These are phyloP conservation scores for Polylopha cassiicola DNA, from an alignment of 2,888 invertebrate species.

Conservation along the genomic window DNA sequence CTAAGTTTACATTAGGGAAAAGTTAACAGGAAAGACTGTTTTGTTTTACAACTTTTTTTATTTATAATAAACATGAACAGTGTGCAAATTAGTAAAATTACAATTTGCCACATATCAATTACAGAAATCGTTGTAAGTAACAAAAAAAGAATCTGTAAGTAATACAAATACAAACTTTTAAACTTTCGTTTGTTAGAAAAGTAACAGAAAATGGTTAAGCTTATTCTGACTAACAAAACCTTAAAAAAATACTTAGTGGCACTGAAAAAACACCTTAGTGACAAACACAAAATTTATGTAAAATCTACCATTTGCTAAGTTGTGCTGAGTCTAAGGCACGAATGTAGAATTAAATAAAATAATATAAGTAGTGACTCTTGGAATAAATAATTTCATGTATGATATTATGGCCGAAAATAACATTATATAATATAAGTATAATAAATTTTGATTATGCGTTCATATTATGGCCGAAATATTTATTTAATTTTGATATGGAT, in stretches of 20 bases:
- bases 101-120: slow-evolving; percentile 45
- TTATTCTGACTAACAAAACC: slow-evolving; percentile 57
- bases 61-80: slow-evolving; percentile 71
- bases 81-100: slow-evolving; percentile 66
- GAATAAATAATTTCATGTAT: slow-evolving; percentile 14
- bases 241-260: slow-evolving; percentile 50
- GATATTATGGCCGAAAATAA: slow-evolving; percentile 13
- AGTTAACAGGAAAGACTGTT: slow-evolving; percentile 28
- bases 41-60: slow-evolving; percentile 56
- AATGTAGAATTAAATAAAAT: slow-evolving; percentile 24
- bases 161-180: slow-evolving; percentile 44
- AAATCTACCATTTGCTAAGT: slow-evolving; percentile 40
- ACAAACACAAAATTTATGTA: slow-evolving; percentile 34
- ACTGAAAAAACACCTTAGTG: slow-evolving; percentile 45
- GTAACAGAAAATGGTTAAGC: slow-evolving; percentile 47
- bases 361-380: slow-evolving; percentile 12
- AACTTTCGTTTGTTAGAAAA: slow-evolving; percentile 44
- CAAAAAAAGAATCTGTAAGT: slow-evolving; percentile 35
- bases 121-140: slow-evolving; percentile 37
- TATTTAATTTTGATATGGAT: slow-evolving; percentile 22
- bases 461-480: slow-evolving; percentile 27
- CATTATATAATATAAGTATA: slow-evolving; percentile 6
- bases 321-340: slow-evolving; percentile 63
- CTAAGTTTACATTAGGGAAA: slow-evolving; percentile 12
- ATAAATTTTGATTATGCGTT: slow-evolving; percentile 23